Conservation (phyloP, 2,888 invertebrate species). For the Meiosimyza platycephala region DNA sequence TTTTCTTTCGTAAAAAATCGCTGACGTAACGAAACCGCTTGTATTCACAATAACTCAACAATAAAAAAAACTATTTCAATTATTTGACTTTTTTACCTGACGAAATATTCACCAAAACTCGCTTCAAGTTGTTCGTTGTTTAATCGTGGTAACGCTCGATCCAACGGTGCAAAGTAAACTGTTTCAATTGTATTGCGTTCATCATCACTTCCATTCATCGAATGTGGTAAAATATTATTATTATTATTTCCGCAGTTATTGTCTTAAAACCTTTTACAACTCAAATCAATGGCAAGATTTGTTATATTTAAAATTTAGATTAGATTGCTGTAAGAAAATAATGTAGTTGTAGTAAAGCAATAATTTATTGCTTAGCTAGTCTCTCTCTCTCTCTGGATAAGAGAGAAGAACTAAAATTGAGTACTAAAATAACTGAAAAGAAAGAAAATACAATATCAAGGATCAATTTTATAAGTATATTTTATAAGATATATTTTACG, state of each 20-base stretch:
- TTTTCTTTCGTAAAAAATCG: too few relatives aligned
- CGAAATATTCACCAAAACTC: neutral
- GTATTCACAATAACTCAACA: neutral
- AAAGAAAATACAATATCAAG: too few relatives aligned
- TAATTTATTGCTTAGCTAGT: too few relatives aligned
- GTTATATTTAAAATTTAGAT: too few relatives aligned
- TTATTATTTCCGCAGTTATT: neutral
- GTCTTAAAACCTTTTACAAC: neutral
- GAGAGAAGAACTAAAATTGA: too few relatives aligned
- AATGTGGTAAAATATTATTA: neutral
- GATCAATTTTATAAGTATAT: too few relatives aligned
- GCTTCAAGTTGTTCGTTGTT: slow-evolving; percentile 41
- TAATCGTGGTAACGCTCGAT: slow-evolving; percentile 36
- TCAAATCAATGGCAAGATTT: neutral
- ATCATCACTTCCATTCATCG: slow-evolving; percentile 25
- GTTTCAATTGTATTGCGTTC: slow-evolving; percentile 37
- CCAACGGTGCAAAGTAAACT: slow-evolving; percentile 47
- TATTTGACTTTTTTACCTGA: slow-evolving; percentile 21
- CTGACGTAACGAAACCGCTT: neutral
- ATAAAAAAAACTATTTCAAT: neutral
- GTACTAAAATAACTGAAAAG: too few relatives aligned
- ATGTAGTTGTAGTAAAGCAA: too few relatives aligned
- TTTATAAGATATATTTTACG: too few relatives aligned
- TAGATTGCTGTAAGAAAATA: too few relatives aligned
- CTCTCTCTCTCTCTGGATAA: too few relatives aligned